phyloP scores from a whole-genome alignment of 2,113 vertebrate species.

The Pardalotus punctatus region DNA sequence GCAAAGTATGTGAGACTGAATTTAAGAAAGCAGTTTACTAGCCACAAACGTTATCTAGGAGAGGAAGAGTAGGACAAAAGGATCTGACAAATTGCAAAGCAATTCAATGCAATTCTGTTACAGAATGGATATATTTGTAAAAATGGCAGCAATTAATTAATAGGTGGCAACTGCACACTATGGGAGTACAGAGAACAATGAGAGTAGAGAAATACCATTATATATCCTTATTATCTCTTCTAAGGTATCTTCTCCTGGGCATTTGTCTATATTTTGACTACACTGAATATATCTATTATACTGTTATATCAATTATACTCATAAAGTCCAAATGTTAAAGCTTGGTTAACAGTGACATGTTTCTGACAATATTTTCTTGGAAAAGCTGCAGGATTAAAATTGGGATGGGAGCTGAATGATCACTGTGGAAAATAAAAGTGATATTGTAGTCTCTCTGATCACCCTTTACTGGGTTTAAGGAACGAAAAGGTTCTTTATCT shows the following conservation, averaged over 20 bases:
- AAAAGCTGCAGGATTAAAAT: not conserved
- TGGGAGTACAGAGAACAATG: not conserved
- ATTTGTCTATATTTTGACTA: not conserved
- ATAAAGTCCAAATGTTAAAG: not conserved
- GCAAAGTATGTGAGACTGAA: not conserved
- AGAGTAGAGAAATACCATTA: not conserved
- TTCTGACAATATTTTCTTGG: not conserved
- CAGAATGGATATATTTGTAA: not conserved
- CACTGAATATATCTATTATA: not conserved
- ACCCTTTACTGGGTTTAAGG: not conserved
- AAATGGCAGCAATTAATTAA: not conserved
- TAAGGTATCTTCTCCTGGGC: not conserved
- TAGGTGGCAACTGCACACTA: not conserved
- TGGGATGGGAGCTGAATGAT: not conserved
- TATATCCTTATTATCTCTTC: not conserved
- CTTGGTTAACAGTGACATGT: not conserved
- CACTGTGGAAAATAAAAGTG: not conserved
- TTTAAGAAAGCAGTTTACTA: slow-evolving; percentile 40
- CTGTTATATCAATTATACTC: not conserved
- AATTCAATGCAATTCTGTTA: not conserved
- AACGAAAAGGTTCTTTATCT: not conserved
- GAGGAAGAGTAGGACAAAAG: not conserved
- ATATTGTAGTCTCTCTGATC: not conserved
- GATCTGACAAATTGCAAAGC: not conserved
- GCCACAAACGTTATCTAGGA: not conserved